phyloP scores from a whole-genome alignment of 2,113 vertebrate genomes.

The Clarias batrachus region DNA sequence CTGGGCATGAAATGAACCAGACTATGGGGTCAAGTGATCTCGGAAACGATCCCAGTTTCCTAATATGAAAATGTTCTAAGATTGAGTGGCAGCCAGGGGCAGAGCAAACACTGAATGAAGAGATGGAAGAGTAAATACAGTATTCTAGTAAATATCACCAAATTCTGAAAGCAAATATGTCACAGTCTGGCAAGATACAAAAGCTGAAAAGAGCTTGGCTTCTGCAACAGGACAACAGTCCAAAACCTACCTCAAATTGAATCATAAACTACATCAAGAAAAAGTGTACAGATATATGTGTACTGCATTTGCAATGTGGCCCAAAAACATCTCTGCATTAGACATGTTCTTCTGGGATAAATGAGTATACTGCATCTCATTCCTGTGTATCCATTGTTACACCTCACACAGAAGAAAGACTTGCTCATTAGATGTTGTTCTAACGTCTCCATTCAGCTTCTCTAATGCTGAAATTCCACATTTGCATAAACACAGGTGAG shows the following conservation, averaged over 20 bases:
- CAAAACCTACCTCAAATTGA: not conserved
- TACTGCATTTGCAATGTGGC: not conserved
- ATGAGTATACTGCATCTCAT: not conserved
- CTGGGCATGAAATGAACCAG: no score
- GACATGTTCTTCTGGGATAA: not conserved
- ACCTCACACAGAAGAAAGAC: not conserved
- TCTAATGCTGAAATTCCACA: not conserved
- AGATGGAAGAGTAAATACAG: not conserved
- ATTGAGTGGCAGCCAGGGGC: not conserved
- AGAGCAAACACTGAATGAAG: not conserved
- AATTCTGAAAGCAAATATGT: not conserved
- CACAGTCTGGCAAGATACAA: not conserved
- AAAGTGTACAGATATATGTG: not conserved
- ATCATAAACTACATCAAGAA: not conserved
- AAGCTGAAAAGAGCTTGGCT: not conserved
- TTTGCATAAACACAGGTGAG: slow-evolving; percentile 25
- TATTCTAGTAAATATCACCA: not conserved
- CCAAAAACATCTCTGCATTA: not conserved
- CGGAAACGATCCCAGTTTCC: no score
- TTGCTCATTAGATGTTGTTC: not conserved
- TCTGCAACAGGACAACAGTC: not conserved
- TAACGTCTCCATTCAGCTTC: not conserved
- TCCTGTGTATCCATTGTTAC: not conserved
- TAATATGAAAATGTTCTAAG: no score
- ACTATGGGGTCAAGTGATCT: no score